Percentiles rank a stretch among this genome's conserved stretches.
Evolutionary conservation across 2,797 vertebrate genomes (phyloP).

Genomic region (Oryzias dopingdopingensis): DNA sequence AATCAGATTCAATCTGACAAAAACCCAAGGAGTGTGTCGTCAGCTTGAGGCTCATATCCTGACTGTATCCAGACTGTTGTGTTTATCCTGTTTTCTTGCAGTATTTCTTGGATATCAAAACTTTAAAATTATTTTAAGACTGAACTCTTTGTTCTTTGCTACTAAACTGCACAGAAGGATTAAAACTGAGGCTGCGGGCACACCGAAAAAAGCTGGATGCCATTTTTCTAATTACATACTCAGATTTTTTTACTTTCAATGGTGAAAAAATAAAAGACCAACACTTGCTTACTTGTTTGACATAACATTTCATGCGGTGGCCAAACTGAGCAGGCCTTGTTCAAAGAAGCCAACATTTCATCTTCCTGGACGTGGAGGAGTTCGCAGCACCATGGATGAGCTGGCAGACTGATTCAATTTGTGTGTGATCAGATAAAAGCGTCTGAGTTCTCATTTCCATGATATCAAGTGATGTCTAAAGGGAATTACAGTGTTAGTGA

Average conservation of each 20-base stretch:
- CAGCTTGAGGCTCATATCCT: too few species aligned
- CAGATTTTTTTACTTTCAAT: background rate
- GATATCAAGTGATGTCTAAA: constrained; percentile 54
- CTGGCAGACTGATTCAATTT: constrained; percentile 52
- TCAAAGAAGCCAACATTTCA: constrained; percentile 22
- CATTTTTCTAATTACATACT: constrained; percentile 3
- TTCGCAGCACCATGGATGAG: constrained; percentile 22
- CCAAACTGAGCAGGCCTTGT: constrained; percentile 10
- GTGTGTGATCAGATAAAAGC: constrained; percentile 49
- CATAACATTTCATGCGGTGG: constrained; percentile 7
- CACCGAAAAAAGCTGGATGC: background rate
- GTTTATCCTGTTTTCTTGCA: too few species aligned
- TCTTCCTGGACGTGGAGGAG: constrained; percentile 25
- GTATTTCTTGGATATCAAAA: too few species aligned
- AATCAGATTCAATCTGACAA: too few species aligned
- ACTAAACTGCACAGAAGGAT: background rate
- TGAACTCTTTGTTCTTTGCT: too few species aligned
- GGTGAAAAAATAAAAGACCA: background rate
- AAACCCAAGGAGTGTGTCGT: too few species aligned
- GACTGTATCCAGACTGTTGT: too few species aligned
- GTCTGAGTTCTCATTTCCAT: constrained; percentile 28
- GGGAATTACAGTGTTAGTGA: constrained; percentile 39
- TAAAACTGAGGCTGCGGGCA: constrained; percentile 1
- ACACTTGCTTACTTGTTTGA: constrained; percentile 1
- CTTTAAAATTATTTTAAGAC: too few species aligned